A percentile compares a stretch with the other conserved stretches of the same genome.
Conservation (phyloP, 2,113 vertebrate genomes). For the Neofelis nebulosa region DNA sequence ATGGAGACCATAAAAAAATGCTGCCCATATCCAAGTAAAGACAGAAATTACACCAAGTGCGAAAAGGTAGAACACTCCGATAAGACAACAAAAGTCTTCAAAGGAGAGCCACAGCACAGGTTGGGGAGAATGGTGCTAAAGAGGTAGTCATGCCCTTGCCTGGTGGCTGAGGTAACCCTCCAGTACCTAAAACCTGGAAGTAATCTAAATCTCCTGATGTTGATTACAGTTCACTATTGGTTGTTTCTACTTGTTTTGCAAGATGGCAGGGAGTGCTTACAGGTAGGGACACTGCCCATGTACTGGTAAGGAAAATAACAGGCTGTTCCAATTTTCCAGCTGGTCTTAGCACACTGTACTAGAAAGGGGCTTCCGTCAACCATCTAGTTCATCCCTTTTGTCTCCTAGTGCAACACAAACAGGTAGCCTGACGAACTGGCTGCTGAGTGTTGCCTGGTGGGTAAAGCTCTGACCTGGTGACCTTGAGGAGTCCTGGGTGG, state of each 20-base stretch:
- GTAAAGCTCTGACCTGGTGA: background rate
- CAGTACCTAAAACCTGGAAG: background rate
- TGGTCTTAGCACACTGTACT: background rate
- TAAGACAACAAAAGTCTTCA: background rate
- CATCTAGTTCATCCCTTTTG: background rate
- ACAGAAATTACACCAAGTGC: background rate
- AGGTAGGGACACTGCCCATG: background rate
- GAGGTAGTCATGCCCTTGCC: background rate
- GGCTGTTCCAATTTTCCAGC: background rate
- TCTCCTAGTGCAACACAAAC: background rate
- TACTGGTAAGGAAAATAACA: background rate
- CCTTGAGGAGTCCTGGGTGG: background rate
- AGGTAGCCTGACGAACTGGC: background rate
- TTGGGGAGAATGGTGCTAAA: background rate
- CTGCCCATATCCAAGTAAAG: background rate
- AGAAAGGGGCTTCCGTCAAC: background rate
- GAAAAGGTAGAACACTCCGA: background rate
- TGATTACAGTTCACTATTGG: background rate
- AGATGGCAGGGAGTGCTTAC: background rate
- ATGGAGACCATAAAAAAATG: background rate
- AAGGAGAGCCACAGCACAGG: background rate
- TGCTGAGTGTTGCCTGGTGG: background rate
- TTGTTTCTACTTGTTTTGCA: background rate
- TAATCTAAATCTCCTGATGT: background rate
- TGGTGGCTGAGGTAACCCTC: background rate